Evolutionary conservation across 2,113 vertebrate genomes (phyloP), one percentile per base, ranked within the genome.

Genomic region (Choloepus hoffmanni): DNA sequence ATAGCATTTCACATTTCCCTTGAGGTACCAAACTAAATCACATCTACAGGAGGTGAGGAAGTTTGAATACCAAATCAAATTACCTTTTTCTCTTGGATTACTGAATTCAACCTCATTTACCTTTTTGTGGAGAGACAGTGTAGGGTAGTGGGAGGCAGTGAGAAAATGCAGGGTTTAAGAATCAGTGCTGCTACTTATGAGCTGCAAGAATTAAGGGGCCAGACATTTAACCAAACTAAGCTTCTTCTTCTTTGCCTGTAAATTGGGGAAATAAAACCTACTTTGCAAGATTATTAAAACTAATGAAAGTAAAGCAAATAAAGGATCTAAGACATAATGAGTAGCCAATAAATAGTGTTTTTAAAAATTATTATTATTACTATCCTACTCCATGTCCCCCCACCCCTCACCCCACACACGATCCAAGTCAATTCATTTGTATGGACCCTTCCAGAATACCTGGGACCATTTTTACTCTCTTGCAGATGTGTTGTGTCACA

Each of bases 181-280:
- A 30, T 33, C 26, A 70, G n/a, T 1, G 0, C 79, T 58, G n/a
- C 45, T 28, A 18, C 21, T 72, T 28, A 6, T 0, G 18, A 45
- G 12, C 18, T 40, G 90, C 60, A 36, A 14, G 6, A 79, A 36
- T 4, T 28, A 7, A 63, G 6, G 3, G 1, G 23, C 40, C 26
- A 93, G 53, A 58, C 55, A 28, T 45, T 58, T 19, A 62, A n/a
- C 26, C 78, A 48, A 68, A 65, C 43, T 45, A 74, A 62, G 33
- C 10, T 28, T 77, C 23, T 40, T 19, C 50, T 45, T 78, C 19
- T 36, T 92, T 2, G 2, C 28, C 55, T 65, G 36, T 65, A 50
- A 65, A 96, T 70, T 58, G 43, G 12, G 36, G 70, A 33, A 53
- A 6, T 9, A 68, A 62, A 40, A 45, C 0, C 58, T 53, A 9